Percentiles rank a stretch among this genome's conserved stretches.
Conservation (phyloP, 30 jellyfish, hydroid and myxozoan species). For the Clytia hemisphaerica region DNA sequence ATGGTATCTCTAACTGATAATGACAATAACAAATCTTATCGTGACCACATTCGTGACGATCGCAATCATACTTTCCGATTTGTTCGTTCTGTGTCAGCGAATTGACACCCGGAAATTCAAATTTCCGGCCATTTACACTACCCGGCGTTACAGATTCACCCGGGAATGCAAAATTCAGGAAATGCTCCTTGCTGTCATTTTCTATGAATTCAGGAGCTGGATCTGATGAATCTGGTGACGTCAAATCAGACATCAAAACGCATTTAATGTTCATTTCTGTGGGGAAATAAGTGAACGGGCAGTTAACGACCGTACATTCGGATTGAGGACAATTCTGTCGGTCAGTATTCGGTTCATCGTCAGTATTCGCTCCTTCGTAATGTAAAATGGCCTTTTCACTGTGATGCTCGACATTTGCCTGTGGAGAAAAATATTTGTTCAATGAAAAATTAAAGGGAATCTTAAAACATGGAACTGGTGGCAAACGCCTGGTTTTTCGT, state of each 20-base stretch:
- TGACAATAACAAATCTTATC: conserved; percentile 82
- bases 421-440: too few relatives aligned
- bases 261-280: conserved; percentile 37
- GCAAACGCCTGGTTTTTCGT: background rate
- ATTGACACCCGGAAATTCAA: conserved; percentile 76
- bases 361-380: conserved; percentile 58
- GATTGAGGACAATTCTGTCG: conserved; percentile 37
- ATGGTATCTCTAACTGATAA: conserved; percentile 57
- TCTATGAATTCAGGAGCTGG: conserved; percentile 41
- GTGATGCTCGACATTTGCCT: conserved; percentile 23
- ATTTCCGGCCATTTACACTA: conserved; percentile 79
- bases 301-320: conserved; percentile 57
- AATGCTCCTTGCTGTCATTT: conserved; percentile 65
- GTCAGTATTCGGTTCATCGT: conserved; percentile 46
- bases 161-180: conserved; percentile 76
- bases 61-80: conserved; percentile 72
- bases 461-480: too few relatives aligned
- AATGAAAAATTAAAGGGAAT: too few relatives aligned
- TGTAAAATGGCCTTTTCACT: conserved; percentile 63
- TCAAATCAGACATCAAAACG: conserved; percentile 52
- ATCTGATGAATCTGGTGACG: conserved; percentile 37
- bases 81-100: conserved; percentile 72
- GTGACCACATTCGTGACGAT: conserved; percentile 67
- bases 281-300: conserved; percentile 79
- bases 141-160: conserved; percentile 81